Base-by-base conservation (phyloP, 2,888 invertebrate genomes). In the Heliconius charithonia region DNA sequence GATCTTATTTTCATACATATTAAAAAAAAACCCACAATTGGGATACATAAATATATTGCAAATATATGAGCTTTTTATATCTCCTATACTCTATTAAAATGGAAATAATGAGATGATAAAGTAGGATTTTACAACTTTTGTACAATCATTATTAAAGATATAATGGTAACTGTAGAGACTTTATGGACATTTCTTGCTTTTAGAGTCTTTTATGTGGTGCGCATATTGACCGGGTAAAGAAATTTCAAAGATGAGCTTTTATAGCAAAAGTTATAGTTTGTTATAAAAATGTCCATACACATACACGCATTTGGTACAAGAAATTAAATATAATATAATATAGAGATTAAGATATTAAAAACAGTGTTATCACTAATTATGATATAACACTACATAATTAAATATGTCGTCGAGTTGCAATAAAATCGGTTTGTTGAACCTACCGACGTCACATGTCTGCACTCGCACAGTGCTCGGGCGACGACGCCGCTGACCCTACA, bases 341-440 rank as follows among this genome's bases (percentile, higher is more conserved):
- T 37, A 9, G 9, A 37, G 32, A 37, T 37, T 37, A 29, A 56
- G 22, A 67, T 41, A 41, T 41, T 25, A 25, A 25, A 67, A 75
- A 29, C 37, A n/a, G 19, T 67, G 32, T 41, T 66, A 32, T 67
- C 32, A 59, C 32, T 72, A 32, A 59, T 72, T 69, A 37, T 69
- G 69, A 72, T 59, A 74, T 74, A 74, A 74, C 41, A 41, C 71
- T 37, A 63, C 41, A 66, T 66, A 63, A 77, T 45, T 27, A 75
- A 51, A 62, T 74, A 72, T 25, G 41, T 69, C 16, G 69, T 69
- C 19, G 63, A 67, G 87, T 85, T 85, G 75, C 79, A 78, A 78
- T 71, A 76, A 84, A 88, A 89, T 91, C 91, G 92, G 93, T 92
- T 94, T 92, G 91, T 93, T 93, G 94, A 93, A 92, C 93, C 90